Evolutionary conservation across 1,140 invertebrate species (phyloP), one percentile per base, ranked within the genome.

Genomic region (Leptopilina clavipes): DNA sequence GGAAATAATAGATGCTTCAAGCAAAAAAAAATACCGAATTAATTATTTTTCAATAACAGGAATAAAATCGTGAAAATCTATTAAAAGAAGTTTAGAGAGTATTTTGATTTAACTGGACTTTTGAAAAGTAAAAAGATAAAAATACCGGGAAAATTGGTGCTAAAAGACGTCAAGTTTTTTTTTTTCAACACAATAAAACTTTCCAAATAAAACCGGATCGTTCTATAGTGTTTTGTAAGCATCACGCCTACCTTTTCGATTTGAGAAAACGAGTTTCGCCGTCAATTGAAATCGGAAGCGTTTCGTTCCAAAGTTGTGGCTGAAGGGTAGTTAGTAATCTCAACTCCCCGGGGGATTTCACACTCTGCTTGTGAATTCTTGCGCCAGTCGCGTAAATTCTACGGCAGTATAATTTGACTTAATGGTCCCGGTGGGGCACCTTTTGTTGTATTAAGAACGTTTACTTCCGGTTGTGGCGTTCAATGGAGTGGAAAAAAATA

Each of bases 291-390:
- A 65, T 65, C 59, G 59, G 59, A 37, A 17, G 59, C 59, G 59
- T 65, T n/a, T 65, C 59, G 22, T 65, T 65, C 59, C 25, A 65
- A n/a, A 65, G 59, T 65, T 65, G 59, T 65, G 59, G 59, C 22
- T 65, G 59, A 65, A 65, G 59, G 59, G 59, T 65, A 65, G 59
- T 65, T 65, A 65, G 59, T 65, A 65, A 65, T 65, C 59, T 65
- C 59, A 22, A 31, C 25, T 22, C 59, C 59, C 59, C 59, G 14
- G 59, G 22, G 59, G 22, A 37, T 65, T 65, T 65, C 59, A 31
- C 59, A 65, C 59, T 22, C 59, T 65, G n/a, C 59, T 65, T 65
- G 59, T 65, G 59, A 65, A 65, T 65, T 65, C 59, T 65, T 65
- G 59, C 59, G 22, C 59, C 22, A 31, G 59, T 65, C 59, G 59